Evolutionary conservation across 2,113 vertebrate genomes (phyloP).

Genomic region (Callocephalon fimbriatum): DNA sequence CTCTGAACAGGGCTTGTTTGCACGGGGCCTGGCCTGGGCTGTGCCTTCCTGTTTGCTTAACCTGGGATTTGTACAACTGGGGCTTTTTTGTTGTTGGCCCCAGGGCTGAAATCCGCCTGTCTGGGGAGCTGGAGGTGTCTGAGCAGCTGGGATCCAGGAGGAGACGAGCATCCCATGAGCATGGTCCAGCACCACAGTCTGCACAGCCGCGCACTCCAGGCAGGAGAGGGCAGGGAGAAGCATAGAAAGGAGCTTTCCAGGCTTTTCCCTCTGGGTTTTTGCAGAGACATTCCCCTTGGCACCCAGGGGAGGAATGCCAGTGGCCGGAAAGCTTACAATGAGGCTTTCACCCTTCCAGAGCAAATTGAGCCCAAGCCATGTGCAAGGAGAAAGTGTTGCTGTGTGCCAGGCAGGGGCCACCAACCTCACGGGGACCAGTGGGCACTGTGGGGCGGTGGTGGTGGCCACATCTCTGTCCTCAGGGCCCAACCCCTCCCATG

Average conservation of each 20-base stretch:
- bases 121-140: background rate
- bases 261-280: background rate
- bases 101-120: background rate
- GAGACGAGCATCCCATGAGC: background rate
- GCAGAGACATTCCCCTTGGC: background rate
- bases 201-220: fast-evolving
- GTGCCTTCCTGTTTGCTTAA: slow-evolving; percentile 9
- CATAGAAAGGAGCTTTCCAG: background rate
- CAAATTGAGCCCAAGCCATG: background rate
- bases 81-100: background rate
- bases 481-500: fast-evolving
- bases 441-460: background rate
- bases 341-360: background rate
- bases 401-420: background rate
- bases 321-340: background rate
- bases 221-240: background rate
- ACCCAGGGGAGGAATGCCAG: background rate
- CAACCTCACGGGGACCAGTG: fast-evolving
- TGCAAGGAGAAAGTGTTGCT: background rate
- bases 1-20: background rate
- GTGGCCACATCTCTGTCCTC: background rate
- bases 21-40: background rate
- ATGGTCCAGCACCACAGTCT: background rate
- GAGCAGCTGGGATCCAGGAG: background rate
- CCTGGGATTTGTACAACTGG: background rate